Base-by-base conservation (phyloP, 2,113 vertebrate genomes). In the Rhynchomys soricoides region DNA sequence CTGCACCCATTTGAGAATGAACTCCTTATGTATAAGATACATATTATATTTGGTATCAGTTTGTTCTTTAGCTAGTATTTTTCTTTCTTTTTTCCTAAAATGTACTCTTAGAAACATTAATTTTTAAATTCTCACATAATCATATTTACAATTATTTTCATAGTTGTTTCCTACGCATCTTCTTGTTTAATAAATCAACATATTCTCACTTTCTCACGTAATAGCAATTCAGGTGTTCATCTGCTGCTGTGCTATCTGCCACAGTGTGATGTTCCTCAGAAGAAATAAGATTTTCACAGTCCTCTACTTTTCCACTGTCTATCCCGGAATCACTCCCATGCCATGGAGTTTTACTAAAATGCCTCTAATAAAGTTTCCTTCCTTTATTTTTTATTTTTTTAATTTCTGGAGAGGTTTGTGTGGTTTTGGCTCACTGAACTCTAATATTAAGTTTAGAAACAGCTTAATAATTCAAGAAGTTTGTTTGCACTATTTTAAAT, bases 391-490 rank as follows among this genome's bases (percentile, higher is more conserved):
- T 66, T 77, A 64, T 82, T 75, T 43, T 43, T 43, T 22, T 12
- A 40, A 24, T 89, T 89, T 70, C 31, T 55, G 17, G 2, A 13
- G 21, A 48, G 3, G 1, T 48, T 89, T 75, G 7, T 45, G 0
- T 57, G 43, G 43, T 79, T 17, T 90, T 79, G 24, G 16, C 15
- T 8, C 5, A 55, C 83, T 89, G 45, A 19, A 57, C 16, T 86
- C 90, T 16, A 15, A 55, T n/a, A 79, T 10, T 95, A 68, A 68
- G 74, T 90, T 91, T 91, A 85, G 31, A 92, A 91, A 45, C 2
- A 90, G 17, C 5, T 48, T 50, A 86, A 21, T 86, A 73, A 73
- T 66, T 87, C 86, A 71, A 66, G 9, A 86, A 87, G 31, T n/a
- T 79, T 90, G 3, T 79, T 74, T 92, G n/a, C 73, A 26, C 50